Percentiles rank a stretch among this genome's conserved stretches.
Evolutionary conservation across 2,797 vertebrate species (phyloP).

Genomic region (Eremophila alpestris): DNA sequence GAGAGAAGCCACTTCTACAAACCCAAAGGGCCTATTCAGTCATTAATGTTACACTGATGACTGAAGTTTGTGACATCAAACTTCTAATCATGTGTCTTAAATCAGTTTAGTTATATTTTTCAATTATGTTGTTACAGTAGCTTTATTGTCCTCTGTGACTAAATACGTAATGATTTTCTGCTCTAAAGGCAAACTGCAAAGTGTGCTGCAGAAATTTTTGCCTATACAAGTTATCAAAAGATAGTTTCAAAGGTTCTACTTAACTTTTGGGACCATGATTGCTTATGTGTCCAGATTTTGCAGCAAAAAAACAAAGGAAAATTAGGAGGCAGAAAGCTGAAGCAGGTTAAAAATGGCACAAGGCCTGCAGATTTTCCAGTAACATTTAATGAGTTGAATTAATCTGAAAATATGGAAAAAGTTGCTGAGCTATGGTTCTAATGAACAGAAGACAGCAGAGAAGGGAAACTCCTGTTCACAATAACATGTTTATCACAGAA

Average conservation of each 20-base stretch:
- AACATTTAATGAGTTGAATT: neutral
- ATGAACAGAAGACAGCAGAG: neutral
- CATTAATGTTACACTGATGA: neutral
- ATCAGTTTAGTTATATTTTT: neutral
- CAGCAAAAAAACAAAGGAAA: neutral
- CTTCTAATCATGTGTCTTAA: neutral
- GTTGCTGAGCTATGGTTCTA: neutral
- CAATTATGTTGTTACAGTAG: neutral
- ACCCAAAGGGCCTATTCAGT: neutral
- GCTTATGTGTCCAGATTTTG: neutral
- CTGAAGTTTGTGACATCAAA: neutral
- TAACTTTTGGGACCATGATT: neutral
- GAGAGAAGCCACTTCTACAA: neutral
- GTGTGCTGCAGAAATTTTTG: neutral
- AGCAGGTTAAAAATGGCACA: neutral
- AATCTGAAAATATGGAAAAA: neutral
- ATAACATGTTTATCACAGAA: neutral
- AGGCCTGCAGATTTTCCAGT: neutral
- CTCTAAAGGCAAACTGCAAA: neutral
- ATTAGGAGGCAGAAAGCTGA: neutral
- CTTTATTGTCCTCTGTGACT: neutral
- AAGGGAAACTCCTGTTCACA: neutral
- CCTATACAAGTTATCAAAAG: neutral
- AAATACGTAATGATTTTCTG: neutral
- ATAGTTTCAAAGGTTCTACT: neutral